phyloP scores from a whole-genome alignment of 1,140 invertebrate species.

The Drosophila chauvacae region DNA sequence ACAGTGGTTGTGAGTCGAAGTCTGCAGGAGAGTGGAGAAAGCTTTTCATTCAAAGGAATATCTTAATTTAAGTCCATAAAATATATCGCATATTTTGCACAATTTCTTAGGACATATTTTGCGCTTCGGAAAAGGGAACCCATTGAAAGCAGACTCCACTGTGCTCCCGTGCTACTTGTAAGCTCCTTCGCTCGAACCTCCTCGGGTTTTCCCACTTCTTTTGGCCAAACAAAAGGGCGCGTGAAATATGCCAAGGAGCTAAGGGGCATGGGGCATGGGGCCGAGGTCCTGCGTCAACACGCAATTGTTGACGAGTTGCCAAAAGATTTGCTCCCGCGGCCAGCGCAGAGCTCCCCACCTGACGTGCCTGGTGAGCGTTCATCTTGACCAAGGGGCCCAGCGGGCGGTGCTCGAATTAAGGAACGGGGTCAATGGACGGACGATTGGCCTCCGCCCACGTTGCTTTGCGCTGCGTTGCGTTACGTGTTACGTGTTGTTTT shows the following conservation, averaged over 20 bases:
- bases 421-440: constrained; percentile 58
- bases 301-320: constrained; percentile 55
- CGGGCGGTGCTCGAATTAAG: neutral
- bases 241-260: constrained; percentile 39
- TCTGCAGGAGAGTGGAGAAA: no score
- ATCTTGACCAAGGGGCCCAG: constrained; percentile 29
- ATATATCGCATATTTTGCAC: neutral
- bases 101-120: neutral
- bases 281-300: constrained; percentile 46
- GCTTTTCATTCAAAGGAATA: neutral
- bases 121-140: neutral
- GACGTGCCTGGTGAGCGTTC: constrained; percentile 65
- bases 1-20: neutral
- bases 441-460: constrained; percentile 36
- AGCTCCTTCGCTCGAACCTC: neutral
- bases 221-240: constrained; percentile 23
- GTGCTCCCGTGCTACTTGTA: neutral
- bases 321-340: constrained; percentile 45
- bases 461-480: constrained; percentile 3
- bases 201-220: constrained; percentile 6
- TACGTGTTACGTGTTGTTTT: constrained; percentile 59
- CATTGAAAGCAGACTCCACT: neutral
- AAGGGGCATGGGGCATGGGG: neutral
- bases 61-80: neutral
- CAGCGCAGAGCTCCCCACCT: constrained; percentile 40